Evolutionary conservation across 2,113 vertebrate species (phyloP).

Genomic region (Verasper variegatus): DNA sequence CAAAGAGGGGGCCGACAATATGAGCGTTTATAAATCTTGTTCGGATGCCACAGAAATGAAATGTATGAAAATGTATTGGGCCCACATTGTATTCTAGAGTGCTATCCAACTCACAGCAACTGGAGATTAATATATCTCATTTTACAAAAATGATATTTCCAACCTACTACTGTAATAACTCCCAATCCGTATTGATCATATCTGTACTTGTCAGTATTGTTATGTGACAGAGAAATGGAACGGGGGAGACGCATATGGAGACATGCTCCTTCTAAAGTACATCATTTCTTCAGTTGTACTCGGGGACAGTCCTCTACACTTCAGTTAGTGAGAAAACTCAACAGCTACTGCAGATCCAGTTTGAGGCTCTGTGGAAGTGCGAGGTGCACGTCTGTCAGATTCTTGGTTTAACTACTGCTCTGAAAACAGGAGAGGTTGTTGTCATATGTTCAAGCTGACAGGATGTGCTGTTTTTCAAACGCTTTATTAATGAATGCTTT

Average conservation of each 20-base stretch:
- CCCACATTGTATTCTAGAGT: slow-evolving; percentile 18
- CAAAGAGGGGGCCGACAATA: background rate
- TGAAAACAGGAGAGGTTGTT: slow-evolving; percentile 21
- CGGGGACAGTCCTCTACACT: slow-evolving; percentile 46
- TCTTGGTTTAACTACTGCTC: slow-evolving; percentile 16
- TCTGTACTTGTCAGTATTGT: slow-evolving; percentile 32
- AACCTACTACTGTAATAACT: slow-evolving; percentile 33
- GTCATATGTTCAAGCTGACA: slow-evolving; percentile 15
- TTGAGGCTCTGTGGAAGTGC: slow-evolving; percentile 25
- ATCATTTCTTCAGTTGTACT: slow-evolving; percentile 40
- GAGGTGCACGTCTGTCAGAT: slow-evolving; percentile 27
- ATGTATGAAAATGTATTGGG: slow-evolving; percentile 37
- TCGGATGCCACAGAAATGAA: slow-evolving; percentile 32
- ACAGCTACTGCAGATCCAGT: slow-evolving; percentile 27
- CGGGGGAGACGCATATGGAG: slow-evolving; percentile 1
- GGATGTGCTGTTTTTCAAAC: slow-evolving; percentile 21
- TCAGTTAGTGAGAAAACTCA: slow-evolving; percentile 14
- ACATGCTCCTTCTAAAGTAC: slow-evolving; percentile 20
- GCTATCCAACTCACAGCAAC: slow-evolving; percentile 36
- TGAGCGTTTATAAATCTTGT: slow-evolving; percentile 37
- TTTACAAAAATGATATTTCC: slow-evolving; percentile 39
- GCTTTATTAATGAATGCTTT: slow-evolving; percentile 51
- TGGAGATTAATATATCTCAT: slow-evolving; percentile 42
- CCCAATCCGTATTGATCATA: slow-evolving; percentile 24
- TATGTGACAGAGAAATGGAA: slow-evolving; percentile 27